Percentiles rank a stretch among this genome's conserved stretches.
These are phyloP conservation scores for Corythaixoides concolor DNA, from an alignment of 2,113 vertebrate species.

Conservation along the genomic window DNA sequence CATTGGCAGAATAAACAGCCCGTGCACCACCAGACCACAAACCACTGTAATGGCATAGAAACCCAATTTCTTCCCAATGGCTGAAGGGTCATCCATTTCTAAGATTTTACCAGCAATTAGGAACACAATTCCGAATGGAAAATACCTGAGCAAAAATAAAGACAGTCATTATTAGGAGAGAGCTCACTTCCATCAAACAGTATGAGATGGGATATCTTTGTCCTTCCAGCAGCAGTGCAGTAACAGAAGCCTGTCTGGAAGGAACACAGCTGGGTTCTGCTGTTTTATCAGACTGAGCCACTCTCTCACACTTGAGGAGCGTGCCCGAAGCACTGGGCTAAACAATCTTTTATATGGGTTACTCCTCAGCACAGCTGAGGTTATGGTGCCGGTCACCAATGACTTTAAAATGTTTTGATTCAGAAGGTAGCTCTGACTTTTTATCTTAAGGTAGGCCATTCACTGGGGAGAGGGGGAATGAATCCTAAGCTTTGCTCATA, in stretches of 20 bases:
- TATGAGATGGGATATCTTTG: not conserved
- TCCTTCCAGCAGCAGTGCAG: not conserved
- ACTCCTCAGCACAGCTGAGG: not conserved
- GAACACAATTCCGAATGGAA: constrained; percentile 97
- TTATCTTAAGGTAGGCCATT: not conserved
- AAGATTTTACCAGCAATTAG: constrained; percentile 98
- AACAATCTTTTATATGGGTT: not conserved
- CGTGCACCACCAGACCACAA: constrained; percentile 90
- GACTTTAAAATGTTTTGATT: not conserved
- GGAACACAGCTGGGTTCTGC: rapidly evolving
- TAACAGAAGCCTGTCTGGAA: not conserved
- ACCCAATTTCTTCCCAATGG: constrained; percentile 93
- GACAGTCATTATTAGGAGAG: not conserved
- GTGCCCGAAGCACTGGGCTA: not conserved
- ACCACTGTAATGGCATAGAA: constrained; percentile 95
- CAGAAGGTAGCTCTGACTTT: not conserved
- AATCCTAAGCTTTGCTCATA: not conserved
- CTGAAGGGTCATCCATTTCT: constrained; percentile 95
- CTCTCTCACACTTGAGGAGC: not conserved
- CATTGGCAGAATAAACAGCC: constrained; percentile 91
- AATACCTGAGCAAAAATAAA: constrained; percentile 82
- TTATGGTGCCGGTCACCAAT: not conserved
- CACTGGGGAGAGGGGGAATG: not conserved
- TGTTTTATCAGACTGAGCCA: not conserved
- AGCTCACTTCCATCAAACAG: not conserved